Evolutionary conservation across 2,797 vertebrate genomes (phyloP), one percentile per base, ranked within the genome.

Genomic region (Diceros bicornis): DNA sequence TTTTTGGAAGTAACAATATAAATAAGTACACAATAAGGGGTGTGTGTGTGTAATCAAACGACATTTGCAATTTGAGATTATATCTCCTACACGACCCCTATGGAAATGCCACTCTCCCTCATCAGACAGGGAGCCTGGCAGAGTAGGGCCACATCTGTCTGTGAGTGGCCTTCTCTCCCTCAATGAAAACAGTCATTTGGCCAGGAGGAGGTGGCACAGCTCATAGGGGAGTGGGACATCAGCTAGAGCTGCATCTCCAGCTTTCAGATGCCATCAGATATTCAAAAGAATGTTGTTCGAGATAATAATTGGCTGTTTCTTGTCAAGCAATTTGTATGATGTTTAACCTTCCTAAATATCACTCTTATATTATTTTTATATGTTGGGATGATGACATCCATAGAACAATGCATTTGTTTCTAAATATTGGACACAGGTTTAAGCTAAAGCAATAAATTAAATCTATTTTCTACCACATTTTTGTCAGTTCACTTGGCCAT

Each of bases 391-490:
- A 32, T 92, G 77, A 44, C 25, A 66, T 52, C 82, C 17, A 16
- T 29, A 74, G 62, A 69, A 59, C 50, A 68, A 14, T 82, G 77
- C 25, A 5, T 77, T 71, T 74, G 34, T 77, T 85, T 89, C 77
- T 97, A 82, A 94, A 91, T 44, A 79, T 14, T 7, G 3, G 23
- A 37, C 72, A 52, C 34, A 91, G 7, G 81, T 94, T 85, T 92
- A 86, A 91, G 47, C 66, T 74, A 93, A 75, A 75, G 27, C 32
- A 34, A 50, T 81, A 59, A 68, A 41, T 69, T 82, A 81, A 62
- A 18, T 91, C 34, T 68, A 5, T 78, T 78, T 77, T 75, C 20
- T 32, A n/a, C 11, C 27, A 12, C 2, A 8, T 44, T 23, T 47
- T 52, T 69, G 27, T 83, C 27, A 59, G 4, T 77, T 72, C 41